Percentiles rank a stretch among this genome's conserved stretches.
phyloP scores from a whole-genome alignment of 2,797 vertebrate species.

The Podarcis lilfordi region DNA sequence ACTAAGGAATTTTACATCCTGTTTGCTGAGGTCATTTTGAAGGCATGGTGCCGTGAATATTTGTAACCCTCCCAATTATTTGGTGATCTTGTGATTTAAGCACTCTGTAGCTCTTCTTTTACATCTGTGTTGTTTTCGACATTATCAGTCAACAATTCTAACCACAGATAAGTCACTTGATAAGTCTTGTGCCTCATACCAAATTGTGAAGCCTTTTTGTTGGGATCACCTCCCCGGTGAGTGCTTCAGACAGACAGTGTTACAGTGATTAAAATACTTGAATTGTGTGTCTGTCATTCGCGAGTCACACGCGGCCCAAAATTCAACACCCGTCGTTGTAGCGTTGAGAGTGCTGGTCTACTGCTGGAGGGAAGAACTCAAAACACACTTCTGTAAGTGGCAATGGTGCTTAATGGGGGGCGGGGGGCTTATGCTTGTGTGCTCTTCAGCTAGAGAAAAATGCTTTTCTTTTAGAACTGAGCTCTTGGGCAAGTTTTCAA shows the following conservation, averaged over 20 bases:
- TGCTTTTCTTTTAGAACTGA: background rate
- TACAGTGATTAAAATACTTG: background rate
- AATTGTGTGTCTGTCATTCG: background rate
- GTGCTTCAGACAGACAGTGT: background rate
- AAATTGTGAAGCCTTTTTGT: background rate
- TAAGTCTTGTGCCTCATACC: background rate
- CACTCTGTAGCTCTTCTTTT: background rate
- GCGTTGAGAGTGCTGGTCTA: background rate
- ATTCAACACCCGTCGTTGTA: background rate
- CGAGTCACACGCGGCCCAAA: background rate
- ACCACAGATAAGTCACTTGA: background rate
- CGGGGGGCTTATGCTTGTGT: background rate
- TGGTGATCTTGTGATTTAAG: slow-evolving; percentile 8
- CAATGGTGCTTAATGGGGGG: too few relatives aligned
- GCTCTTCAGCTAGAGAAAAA: background rate
- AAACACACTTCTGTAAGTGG: background rate
- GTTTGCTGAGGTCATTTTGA: background rate
- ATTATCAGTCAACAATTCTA: background rate
- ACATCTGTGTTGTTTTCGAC: background rate
- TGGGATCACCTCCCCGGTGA: background rate
- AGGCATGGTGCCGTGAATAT: background rate
- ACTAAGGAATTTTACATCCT: background rate
- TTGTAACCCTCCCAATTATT: background rate
- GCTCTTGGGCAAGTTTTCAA: background rate
- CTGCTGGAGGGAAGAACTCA: background rate